Percentiles rank a stretch among this genome's conserved stretches.
Evolutionary conservation across 2,113 vertebrate genomes (phyloP).

Genomic region (Nycticebus coucang): DNA sequence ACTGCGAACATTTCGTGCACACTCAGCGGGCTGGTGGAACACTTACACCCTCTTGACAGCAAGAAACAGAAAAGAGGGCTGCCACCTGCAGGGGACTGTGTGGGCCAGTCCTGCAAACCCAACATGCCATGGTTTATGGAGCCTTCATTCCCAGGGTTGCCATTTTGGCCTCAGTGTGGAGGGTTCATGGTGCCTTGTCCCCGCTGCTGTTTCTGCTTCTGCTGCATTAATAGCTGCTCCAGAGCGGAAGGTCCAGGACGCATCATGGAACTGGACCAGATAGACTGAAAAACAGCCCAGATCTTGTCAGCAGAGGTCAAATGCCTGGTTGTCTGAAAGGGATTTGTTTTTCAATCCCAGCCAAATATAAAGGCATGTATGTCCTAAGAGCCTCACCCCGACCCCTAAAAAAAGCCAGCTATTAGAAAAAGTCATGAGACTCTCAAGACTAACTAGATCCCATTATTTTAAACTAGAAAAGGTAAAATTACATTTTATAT

Average conservation of each 20-base stretch:
- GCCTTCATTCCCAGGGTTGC: slow-evolving; percentile 86
- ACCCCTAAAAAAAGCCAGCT: not conserved
- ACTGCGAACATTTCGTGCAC: slow-evolving; percentile 88
- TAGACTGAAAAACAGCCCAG: slow-evolving; percentile 90
- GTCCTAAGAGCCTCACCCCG: not conserved
- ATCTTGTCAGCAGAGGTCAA: slow-evolving; percentile 51
- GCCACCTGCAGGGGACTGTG: slow-evolving; percentile 89
- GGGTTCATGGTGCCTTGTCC: slow-evolving; percentile 98
- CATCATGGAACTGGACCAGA: slow-evolving; percentile 99
- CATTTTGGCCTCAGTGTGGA: slow-evolving; percentile 93
- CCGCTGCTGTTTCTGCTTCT: slow-evolving; percentile 99
- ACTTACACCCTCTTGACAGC: slow-evolving; percentile 92
- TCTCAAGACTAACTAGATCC: not conserved
- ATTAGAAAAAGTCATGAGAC: not conserved
- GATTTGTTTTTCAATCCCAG: not conserved
- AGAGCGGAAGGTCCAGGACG: slow-evolving; percentile 97
- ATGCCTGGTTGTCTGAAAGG: not conserved
- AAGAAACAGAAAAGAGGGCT: slow-evolving; percentile 91
- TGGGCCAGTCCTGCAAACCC: slow-evolving; percentile 91
- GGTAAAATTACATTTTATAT: not conserved
- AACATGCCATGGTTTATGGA: slow-evolving; percentile 91
- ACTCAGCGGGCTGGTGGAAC: slow-evolving; percentile 89
- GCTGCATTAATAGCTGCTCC: slow-evolving; percentile 99
- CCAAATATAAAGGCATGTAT: not conserved
- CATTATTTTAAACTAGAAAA: slow-evolving; percentile 35